phyloP scores from a whole-genome alignment of 2,888 invertebrate species.

The Endomychus coccineus region DNA sequence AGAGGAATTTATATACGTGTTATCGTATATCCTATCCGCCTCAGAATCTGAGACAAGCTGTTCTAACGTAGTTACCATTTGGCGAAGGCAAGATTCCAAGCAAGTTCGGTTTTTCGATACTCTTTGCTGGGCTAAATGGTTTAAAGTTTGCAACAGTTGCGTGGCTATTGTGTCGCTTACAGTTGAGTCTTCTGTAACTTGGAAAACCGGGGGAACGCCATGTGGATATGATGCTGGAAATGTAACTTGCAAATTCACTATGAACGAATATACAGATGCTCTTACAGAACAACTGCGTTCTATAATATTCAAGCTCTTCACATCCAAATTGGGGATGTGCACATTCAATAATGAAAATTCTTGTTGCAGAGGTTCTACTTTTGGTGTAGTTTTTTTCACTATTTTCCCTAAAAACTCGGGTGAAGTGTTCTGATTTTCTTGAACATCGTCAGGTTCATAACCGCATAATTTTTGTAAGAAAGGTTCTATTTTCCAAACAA shows the following conservation, averaged over 20 bases:
- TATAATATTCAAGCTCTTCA: constrained; percentile 47
- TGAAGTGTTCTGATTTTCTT: constrained; percentile 15
- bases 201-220: constrained; percentile 58
- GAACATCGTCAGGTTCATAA: constrained; percentile 52
- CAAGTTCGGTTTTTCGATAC: constrained; percentile 82
- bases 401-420: constrained; percentile 9
- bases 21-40: constrained; percentile 39
- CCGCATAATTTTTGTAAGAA: constrained; percentile 76
- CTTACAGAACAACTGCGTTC: constrained; percentile 53
- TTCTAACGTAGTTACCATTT: constrained; percentile 57
- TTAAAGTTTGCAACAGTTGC: constrained; percentile 72
- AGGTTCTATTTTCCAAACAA: constrained; percentile 86
- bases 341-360: constrained; percentile 70
- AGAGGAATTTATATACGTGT: constrained; percentile 26
- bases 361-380: constrained; percentile 59
- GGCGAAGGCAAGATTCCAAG: constrained; percentile 76
- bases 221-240: constrained; percentile 72
- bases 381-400: constrained; percentile 36
- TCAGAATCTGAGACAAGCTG: constrained; percentile 52
- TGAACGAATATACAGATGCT: constrained; percentile 48
- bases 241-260: constrained; percentile 53
- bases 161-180: constrained; percentile 64
- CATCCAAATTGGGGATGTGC: constrained; percentile 65
- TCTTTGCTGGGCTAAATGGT: constrained; percentile 71
- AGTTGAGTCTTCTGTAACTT: constrained; percentile 56